Conservation (phyloP, 2,797 vertebrate species). For the Morelia viridis region DNA sequence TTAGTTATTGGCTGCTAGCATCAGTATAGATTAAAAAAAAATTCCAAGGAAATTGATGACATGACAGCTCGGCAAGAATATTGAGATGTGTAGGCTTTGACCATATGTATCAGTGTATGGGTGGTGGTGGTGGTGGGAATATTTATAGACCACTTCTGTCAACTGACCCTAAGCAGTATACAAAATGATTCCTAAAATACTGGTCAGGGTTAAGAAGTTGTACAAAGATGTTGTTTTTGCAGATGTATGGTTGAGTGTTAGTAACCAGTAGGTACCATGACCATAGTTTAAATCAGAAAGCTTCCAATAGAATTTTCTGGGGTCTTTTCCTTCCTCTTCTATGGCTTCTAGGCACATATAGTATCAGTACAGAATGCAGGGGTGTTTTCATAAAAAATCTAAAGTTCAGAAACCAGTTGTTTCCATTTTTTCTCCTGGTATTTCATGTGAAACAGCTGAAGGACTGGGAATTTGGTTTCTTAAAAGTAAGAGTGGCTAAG, state of each 20-base stretch:
- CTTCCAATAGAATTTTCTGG: background rate
- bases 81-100: constrained; percentile 47
- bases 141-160: accelerated
- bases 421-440: background rate
- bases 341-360: background rate
- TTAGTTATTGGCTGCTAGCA: constrained; percentile 59
- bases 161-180: background rate
- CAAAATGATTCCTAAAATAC: background rate
- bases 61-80: constrained; percentile 51
- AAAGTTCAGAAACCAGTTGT: background rate
- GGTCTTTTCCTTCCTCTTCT: background rate
- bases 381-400: background rate
- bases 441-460: background rate
- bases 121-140: no score
- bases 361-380: background rate
- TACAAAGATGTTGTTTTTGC: background rate
- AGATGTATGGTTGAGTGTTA: background rate
- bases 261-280: background rate
- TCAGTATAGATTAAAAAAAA: constrained; percentile 57
- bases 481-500: background rate
- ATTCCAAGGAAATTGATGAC: constrained; percentile 52
- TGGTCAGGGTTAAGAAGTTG: background rate
- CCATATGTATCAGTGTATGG: constrained; percentile 11
- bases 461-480: background rate
- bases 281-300: background rate